These are phyloP conservation scores for Deilephila porcellus DNA, from an alignment of 2,888 invertebrate genomes.

Conservation along the genomic window DNA sequence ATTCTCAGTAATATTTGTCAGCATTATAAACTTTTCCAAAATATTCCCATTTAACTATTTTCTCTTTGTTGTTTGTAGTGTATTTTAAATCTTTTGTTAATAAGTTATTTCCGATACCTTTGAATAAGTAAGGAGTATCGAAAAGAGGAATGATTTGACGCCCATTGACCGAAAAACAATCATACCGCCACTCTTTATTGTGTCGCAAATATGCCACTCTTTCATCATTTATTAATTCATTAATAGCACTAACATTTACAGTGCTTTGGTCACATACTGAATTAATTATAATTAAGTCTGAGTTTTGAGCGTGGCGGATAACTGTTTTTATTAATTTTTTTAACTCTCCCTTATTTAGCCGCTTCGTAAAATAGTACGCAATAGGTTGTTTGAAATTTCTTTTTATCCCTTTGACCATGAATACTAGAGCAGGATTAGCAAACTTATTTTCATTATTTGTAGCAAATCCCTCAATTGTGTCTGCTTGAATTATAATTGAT, in stretches of 20 bases:
- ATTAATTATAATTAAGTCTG: slow-evolving; percentile 36
- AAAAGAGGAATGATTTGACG: slow-evolving; percentile 40
- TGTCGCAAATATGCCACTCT: slow-evolving; percentile 34
- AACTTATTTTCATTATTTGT: background rate
- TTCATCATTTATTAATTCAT: slow-evolving; percentile 38
- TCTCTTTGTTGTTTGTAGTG: slow-evolving; percentile 40
- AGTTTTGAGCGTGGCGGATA: slow-evolving; percentile 30
- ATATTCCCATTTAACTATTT: slow-evolving; percentile 46
- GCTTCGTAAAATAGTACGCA: slow-evolving; percentile 37
- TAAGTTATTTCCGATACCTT: slow-evolving; percentile 46
- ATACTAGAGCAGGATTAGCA: slow-evolving; percentile 25
- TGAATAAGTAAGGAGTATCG: slow-evolving; percentile 45
- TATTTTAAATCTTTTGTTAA: slow-evolving; percentile 42
- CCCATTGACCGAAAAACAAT: slow-evolving; percentile 35
- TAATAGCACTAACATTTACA: slow-evolving; percentile 44
- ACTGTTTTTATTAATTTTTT: slow-evolving; percentile 41
- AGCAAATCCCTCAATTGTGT: slow-evolving; percentile 20
- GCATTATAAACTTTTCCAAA: slow-evolving; percentile 40
- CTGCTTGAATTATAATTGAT: slow-evolving; percentile 35
- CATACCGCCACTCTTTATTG: slow-evolving; percentile 38
- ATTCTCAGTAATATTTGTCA: slow-evolving; percentile 37
- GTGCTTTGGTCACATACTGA: slow-evolving; percentile 48
- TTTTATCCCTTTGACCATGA: slow-evolving; percentile 27
- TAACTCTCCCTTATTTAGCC: slow-evolving; percentile 38
- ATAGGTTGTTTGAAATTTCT: slow-evolving; percentile 27